phyloP scores from a whole-genome alignment of 2,888 invertebrate genomes.

The Pherbina coryleti region DNA sequence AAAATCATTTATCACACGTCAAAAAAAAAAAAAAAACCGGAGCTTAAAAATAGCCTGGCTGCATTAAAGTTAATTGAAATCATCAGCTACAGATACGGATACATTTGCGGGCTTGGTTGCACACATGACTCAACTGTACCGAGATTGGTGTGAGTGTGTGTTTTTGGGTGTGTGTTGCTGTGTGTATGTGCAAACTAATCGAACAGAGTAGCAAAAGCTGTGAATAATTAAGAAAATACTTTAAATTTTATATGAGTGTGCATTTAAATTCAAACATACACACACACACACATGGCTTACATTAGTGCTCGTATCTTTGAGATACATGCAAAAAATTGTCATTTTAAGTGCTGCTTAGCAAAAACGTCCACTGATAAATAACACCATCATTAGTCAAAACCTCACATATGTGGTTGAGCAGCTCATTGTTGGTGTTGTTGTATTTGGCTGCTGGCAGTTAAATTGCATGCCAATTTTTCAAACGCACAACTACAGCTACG shows the following conservation, averaged over 20 bases:
- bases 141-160: neutral
- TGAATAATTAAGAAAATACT: slow-evolving; percentile 1
- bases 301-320: slow-evolving; percentile 3
- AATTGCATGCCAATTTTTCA: slow-evolving; percentile 46
- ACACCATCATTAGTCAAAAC: slow-evolving; percentile 44
- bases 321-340: neutral
- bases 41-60: neutral
- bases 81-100: slow-evolving; percentile 19
- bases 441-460: neutral
- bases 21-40: too few species aligned
- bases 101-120: neutral
- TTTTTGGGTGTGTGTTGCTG: too few species aligned
- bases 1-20: slow-evolving; percentile 34
- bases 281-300: neutral
- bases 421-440: neutral
- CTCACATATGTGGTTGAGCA: slow-evolving; percentile 10
- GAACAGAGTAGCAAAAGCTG: neutral
- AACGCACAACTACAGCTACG: slow-evolving; percentile 1
- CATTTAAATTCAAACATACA: too few species aligned
- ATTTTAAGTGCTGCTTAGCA: slow-evolving; percentile 22
- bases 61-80: slow-evolving; percentile 37
- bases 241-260: neutral
- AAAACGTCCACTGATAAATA: slow-evolving; percentile 39
- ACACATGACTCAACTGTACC: neutral
- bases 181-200: neutral